Base-by-base conservation (phyloP, 2,113 vertebrate species). In the Meriones unguiculatus region DNA sequence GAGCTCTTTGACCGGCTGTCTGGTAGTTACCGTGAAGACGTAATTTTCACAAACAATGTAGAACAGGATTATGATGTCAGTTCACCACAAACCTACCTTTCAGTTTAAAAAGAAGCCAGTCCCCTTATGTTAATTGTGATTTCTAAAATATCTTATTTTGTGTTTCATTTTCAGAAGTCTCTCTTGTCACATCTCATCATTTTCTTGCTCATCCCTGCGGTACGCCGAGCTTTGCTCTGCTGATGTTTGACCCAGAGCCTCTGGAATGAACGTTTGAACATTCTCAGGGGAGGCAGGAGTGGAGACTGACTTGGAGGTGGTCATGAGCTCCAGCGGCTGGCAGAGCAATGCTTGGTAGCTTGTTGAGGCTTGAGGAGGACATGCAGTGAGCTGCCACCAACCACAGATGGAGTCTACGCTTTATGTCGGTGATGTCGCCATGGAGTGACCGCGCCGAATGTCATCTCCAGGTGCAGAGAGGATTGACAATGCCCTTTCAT, bases 111-210 rank as follows among this genome's bases (percentile, higher is more conserved):
- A 92, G 86, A 90, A 65, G 52, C 77, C 52, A 87, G 50, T 73
- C 82, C 35, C 46, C 92, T 87, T 13, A 20, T 87, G 59, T n/a
- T 72, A 95, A 87, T 67, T 87, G 70, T 46, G 25, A 93, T 84
- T 91, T 78, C 69, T 90, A 86, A 90, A 73, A 35, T 38, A n/a
- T 59, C n/a, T 85, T 90, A 59, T 77, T 89, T 93, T 67, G 69
- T 82, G 30, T 25, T 78, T 77, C 54, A 35, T 77, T 62, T 59
- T 35, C 90, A 73, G 6, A 54, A 22, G 72, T 41, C 38, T 92
- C 76, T 41, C 7, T 84, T 78, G 50, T 12, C 65, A 35, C 50
- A 28, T 9, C 30, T 0, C 46, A 20, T 30, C 22, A 38, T 70
- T 20, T 25, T 95, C 12, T 64, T 89, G 30, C 38, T 59, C 46